phyloP scores from a whole-genome alignment of 2,888 invertebrate species.

The Hirtodrosophila alboralis region DNA sequence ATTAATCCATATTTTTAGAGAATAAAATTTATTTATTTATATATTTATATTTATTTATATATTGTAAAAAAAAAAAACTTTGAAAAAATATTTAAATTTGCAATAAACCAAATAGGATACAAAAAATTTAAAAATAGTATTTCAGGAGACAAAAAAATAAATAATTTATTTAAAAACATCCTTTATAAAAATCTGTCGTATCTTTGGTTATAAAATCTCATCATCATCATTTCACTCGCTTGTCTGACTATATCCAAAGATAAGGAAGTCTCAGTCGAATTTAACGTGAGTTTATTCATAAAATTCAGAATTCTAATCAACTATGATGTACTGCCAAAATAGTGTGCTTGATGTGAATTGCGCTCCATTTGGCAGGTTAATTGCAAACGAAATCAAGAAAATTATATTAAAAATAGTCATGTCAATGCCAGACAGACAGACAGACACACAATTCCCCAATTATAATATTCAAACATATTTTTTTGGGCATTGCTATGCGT shows the following conservation, averaged over 20 bases:
- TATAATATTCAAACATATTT: slow-evolving; percentile 26
- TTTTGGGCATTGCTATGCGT: slow-evolving; percentile 42
- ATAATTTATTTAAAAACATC: no score
- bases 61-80: no score
- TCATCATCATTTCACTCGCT: not conserved
- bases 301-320: slow-evolving; percentile 54
- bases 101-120: no score
- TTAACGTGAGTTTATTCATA: not conserved
- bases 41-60: no score
- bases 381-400: slow-evolving; percentile 51
- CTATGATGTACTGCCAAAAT: slow-evolving; percentile 23
- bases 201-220: slow-evolving; percentile 5
- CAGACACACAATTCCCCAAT: no score
- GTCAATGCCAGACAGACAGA: slow-evolving; percentile 46
- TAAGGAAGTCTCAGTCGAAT: slow-evolving; percentile 21
- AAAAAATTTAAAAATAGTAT: no score
- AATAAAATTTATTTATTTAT: no score
- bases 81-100: no score
- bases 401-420: slow-evolving; percentile 47
- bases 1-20: no score
- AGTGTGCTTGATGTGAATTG: slow-evolving; percentile 24
- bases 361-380: slow-evolving; percentile 64
- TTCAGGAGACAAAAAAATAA: no score
- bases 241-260: slow-evolving; percentile 15
- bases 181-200: not conserved